Conservation (phyloP, 2,797 vertebrate genomes). For the Labroides dimidiatus region DNA sequence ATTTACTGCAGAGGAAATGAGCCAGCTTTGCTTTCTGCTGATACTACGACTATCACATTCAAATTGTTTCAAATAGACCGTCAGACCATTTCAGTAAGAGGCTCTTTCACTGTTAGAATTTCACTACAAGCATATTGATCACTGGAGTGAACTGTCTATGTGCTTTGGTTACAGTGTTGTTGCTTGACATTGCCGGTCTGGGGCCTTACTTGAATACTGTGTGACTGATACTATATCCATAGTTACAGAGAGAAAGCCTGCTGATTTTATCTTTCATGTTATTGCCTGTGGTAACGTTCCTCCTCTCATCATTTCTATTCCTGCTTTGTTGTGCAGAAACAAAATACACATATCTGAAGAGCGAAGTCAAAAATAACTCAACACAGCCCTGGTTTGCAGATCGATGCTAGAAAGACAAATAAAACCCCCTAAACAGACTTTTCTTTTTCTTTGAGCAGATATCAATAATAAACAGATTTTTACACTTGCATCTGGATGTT, state of each 20-base stretch:
- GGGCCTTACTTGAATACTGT: slow-evolving; percentile 8
- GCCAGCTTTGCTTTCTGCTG: slow-evolving; percentile 41
- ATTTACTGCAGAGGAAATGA: slow-evolving; percentile 21
- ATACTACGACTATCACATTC: slow-evolving; percentile 1
- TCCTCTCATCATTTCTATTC: neutral
- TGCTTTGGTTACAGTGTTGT: slow-evolving; percentile 5
- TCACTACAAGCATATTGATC: slow-evolving; percentile 21
- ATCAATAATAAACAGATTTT: no score
- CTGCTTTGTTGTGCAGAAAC: neutral
- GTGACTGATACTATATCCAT: slow-evolving; percentile 13
- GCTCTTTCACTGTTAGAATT: slow-evolving; percentile 13
- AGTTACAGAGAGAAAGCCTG: neutral
- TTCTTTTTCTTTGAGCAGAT: no score
- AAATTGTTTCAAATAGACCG: slow-evolving; percentile 20
- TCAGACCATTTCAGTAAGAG: slow-evolving; percentile 13
- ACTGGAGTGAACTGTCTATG: slow-evolving; percentile 7
- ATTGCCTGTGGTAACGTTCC: neutral
- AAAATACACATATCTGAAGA: neutral
- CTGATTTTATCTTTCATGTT: neutral
- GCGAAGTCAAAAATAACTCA: neutral
- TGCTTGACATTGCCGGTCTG: slow-evolving; percentile 3
- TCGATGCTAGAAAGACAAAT: neutral
- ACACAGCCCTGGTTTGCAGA: neutral
- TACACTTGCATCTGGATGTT: no score
- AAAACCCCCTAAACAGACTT: no score